These are phyloP conservation scores for Canis aureus DNA, from an alignment of 2,113 vertebrate species.

Conservation along the genomic window DNA sequence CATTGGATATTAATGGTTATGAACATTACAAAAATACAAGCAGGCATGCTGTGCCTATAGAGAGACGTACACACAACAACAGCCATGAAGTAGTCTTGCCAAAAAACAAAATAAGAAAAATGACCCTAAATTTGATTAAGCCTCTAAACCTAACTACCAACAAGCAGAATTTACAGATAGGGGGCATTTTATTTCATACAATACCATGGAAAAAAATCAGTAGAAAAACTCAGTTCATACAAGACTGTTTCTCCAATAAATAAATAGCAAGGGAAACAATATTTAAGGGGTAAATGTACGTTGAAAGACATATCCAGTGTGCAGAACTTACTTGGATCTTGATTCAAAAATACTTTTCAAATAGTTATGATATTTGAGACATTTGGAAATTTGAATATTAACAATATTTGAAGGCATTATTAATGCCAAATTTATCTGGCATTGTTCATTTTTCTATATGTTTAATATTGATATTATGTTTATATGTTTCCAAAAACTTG, in stretches of 20 bases:
- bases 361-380: background rate
- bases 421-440: background rate
- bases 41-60: background rate
- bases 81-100: background rate
- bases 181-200: background rate
- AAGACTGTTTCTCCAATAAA: slow-evolving; percentile 15
- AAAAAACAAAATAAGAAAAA: background rate
- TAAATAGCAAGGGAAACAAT: background rate
- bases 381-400: slow-evolving; percentile 48
- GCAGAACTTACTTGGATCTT: slow-evolving; percentile 1
- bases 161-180: background rate
- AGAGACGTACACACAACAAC: background rate
- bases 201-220: background rate
- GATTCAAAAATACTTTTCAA: background rate
- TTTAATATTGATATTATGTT: background rate
- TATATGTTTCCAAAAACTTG: background rate
- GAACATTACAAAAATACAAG: background rate
- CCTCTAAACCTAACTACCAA: background rate
- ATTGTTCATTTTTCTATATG: background rate
- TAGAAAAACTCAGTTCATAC: background rate
- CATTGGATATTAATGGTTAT: background rate
- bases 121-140: background rate
- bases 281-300: background rate
- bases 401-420: background rate
- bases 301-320: background rate